Evolutionary conservation across 2,797 vertebrate genomes (phyloP), one percentile per base, ranked within the genome.

Genomic region (Arnoldichthys spilopterus): DNA sequence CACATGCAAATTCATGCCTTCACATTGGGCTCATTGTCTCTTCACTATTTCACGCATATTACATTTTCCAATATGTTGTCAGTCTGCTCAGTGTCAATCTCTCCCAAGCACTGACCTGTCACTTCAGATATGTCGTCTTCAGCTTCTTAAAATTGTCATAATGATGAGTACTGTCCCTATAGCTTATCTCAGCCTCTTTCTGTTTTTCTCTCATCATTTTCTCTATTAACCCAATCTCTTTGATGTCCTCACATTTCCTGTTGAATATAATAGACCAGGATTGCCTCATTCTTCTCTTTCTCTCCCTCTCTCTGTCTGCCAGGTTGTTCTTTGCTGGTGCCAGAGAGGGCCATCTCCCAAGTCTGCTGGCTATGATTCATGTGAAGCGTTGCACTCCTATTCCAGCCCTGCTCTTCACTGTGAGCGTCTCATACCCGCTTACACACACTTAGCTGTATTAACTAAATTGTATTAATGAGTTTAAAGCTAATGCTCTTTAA

Each of bases 321-420:
- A 98, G 96, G 83, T 86, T 98, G 82, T 98, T 97, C 91, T 97
- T 97, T 54, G 96, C 96, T 1, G 96, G 97, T 84, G 97, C 97
- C 81, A 93, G 97, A 89, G 97, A 98, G 78, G 96, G 96, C 40
- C 97, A 98, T 87, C 95, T 98, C 40, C 97, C 97, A 59, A 95
- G 95, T 0, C 87, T 98, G 81, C 83, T 98, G 88, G 97, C 97
- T 75, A 98, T 98, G 97, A 97, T 98, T 80, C 96, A 98, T 0
- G 90, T 97, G 4, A 95, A 90, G n/a, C 96, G 95, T 75, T 96
- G 95, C 89, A 97, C 96, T 16, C 96, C 96, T 62, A 96, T 97
- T 87, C 96, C 96, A 2, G 96, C 96, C 26, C 90, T 97, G 72
- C 94, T 97, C 74, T 97, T 98, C 86, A 97, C 96, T 32, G 96